A percentile compares a stretch with the other conserved stretches of the same genome.
Conservation (phyloP, 2,888 invertebrate species). For the Trachelus iudaicus region DNA sequence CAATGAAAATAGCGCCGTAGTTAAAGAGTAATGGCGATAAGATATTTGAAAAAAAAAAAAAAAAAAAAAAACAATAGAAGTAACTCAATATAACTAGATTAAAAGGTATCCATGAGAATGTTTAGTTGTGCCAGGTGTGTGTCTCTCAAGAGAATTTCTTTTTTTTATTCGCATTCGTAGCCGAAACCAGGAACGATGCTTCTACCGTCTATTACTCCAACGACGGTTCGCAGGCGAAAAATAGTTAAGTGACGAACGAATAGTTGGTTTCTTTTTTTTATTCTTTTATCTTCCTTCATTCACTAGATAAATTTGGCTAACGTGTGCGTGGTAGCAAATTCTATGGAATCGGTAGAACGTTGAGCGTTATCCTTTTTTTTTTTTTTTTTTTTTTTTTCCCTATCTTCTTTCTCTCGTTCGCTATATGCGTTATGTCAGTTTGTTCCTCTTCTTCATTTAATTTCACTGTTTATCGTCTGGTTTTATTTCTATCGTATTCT, state of each 20-base stretch:
- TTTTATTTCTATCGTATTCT: neutral
- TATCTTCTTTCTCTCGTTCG: no score
- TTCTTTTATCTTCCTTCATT: neutral
- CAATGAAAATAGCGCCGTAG: neutral
- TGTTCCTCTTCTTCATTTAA: neutral
- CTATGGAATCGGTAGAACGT: neutral
- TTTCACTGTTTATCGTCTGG: neutral
- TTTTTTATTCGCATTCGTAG: slow-evolving; percentile 5
- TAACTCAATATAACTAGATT: neutral
- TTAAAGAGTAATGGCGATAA: neutral
- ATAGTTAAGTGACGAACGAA: slow-evolving; percentile 4
- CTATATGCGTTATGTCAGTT: neutral
- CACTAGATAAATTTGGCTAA: neutral
- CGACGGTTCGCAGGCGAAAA: slow-evolving; percentile 3
- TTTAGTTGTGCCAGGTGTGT: neutral
- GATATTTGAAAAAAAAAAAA: neutral
- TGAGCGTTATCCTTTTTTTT: neutral
- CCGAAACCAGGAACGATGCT: neutral
- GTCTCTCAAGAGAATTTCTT: neutral
- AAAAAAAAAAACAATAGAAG: neutral
- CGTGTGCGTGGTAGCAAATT: neutral
- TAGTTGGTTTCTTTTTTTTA: neutral
- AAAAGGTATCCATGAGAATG: neutral
- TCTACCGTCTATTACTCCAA: neutral
- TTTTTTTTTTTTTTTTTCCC: no score